Evolutionary conservation across 2,797 vertebrate species (phyloP), one percentile per base, ranked within the genome.

Genomic region (Sebastes nivosus): DNA sequence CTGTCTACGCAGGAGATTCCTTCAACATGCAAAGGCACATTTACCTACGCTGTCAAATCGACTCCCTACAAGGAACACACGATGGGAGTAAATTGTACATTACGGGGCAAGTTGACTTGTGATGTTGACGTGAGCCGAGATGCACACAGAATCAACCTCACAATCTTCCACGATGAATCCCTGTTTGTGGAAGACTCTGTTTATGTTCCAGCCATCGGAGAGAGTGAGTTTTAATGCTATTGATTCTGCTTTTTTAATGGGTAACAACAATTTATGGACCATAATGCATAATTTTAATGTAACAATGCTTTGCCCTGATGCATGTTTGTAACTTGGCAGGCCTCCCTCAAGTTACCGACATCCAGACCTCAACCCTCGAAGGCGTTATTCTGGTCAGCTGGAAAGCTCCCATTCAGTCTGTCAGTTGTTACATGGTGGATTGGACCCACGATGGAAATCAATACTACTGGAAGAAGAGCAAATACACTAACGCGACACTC

Each of bases 361-460:
- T 94, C 59, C 76, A 79, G 50, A 67, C 89, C 25, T 66, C 36
- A 24, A 67, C 36, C 8, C 2, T 0, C 0, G 16, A 74, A 3
- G 89, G 88, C 0, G 12, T 50, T 16, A 77, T 94, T 71, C 27
- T 63, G 11, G 80, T 95, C n/a, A 88, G 22, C 36, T 95, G 95
- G 95, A 84, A 63, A 5, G 76, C 88, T 72, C 90, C 92, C 18
- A 4, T 0, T 29, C 38, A 63, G 54, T 78, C 81, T 2, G 87
- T 86, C 74, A 83, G 77, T 5, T 72, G 72, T 42, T 95, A 94
- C 76, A 67, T 95, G 76, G 84, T 95, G 7, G 92, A 95, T 80
- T 95, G 94, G 94, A 94, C 90, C 54, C 76, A 82, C 10, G 8
- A 88, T 58, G 90, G 89, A 57, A 36, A 61, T 81, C 72, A 75